Conservation (phyloP, 2,888 invertebrate species). For the Tipula confusa region DNA sequence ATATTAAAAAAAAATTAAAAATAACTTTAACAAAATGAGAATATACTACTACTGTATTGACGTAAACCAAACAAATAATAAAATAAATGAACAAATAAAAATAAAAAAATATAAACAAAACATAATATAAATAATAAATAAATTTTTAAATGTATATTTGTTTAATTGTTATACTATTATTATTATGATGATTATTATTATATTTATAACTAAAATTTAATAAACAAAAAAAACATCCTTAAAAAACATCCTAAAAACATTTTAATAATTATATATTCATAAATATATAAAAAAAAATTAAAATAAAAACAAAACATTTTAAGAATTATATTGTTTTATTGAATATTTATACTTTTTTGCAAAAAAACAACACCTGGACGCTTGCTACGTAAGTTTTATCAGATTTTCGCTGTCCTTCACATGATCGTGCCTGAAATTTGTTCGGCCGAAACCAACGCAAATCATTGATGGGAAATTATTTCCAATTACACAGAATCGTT, state of each 20-base stretch:
- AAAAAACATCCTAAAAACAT: background rate
- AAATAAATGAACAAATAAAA: constrained; percentile 1
- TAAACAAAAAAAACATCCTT: background rate
- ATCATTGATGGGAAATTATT: no score
- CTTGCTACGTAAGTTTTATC: no score
- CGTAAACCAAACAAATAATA: constrained; percentile 3
- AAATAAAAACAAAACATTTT: constrained; percentile 25
- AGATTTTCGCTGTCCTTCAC: no score
- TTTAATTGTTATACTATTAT: constrained; percentile 21
- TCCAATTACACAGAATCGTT: no score
- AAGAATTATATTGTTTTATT: background rate
- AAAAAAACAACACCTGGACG: no score
- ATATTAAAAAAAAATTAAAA: background rate
- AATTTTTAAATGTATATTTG: constrained; percentile 12
- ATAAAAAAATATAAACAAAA: background rate
- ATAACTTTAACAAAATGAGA: background rate
- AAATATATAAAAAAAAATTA: background rate
- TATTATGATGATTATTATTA: background rate
- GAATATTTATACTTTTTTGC: no score
- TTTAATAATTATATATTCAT: background rate
- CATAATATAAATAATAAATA: background rate
- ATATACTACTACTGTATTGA: background rate
- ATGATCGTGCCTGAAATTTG: no score
- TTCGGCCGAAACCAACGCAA: no score
- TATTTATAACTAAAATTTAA: constrained; percentile 8